Evolutionary conservation across 2,888 invertebrate genomes (phyloP), one percentile per base, ranked within the genome.

Genomic region (Nemotelus pantherinus): DNA sequence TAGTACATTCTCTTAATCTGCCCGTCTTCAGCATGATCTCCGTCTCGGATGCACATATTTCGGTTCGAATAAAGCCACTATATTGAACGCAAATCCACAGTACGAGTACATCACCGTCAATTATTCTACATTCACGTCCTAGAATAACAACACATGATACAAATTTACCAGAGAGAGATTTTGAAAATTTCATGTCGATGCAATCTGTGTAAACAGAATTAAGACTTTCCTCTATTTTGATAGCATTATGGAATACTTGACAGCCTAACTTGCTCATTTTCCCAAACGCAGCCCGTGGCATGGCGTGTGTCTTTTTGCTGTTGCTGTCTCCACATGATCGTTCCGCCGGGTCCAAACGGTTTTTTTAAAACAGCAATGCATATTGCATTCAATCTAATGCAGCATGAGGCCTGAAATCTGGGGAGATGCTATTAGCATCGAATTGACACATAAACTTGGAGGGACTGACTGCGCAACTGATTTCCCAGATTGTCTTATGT

Each of bases 141-240:
- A 63, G 63, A 74, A 74, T 57, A 74, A 74, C 74, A 74, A 60
- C 60, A 74, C 57, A 6, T 63, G 74, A 74, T 74, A 74, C 74
- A 74, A 72, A 70, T 70, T 70, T 70, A 55, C 70, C 55, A 47
- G 43, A 39, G 43, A 25, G 25, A 53, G 53, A 41, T 70, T 70
- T 74, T 72, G 5, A 48, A 41, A 60, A 74, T 50, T 60, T 48
- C 63, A 63, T 60, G 47, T 74, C 74, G 74, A 57, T 55, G 74
- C 63, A 76, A 76, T 76, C 65, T 76, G 76, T 48, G 65, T 53
- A 76, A 76, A 76, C 76, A 76, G 76, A 76, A 76, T 76, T 76
- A 74, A 72, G 76, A 55, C 75, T 76, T 64, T 53, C 55, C 55
- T 55, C 44, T 76, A 76, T 76, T 76, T 64, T 76, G 48, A 64